Base-by-base conservation (phyloP, 1,140 invertebrate species). In the Drosophila leontia region DNA sequence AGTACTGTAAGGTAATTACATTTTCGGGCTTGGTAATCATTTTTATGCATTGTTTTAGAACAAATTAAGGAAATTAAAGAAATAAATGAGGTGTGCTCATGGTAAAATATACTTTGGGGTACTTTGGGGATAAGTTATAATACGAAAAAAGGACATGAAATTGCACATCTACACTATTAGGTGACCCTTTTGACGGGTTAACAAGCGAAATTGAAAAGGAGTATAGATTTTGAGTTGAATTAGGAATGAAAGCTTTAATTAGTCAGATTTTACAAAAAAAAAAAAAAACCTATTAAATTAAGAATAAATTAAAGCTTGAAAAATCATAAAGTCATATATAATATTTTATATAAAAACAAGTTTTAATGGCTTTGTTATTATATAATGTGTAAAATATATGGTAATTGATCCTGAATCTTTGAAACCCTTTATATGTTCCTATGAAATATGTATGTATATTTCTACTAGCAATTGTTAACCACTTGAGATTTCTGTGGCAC, bases 1-100 rank as follows among this genome's bases (percentile, higher is more conserved):
- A 75, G 57, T 75, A 64, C 74, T 70, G 26, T 64, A 51, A 77
- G 26, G 23, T 68, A 77, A 60, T 67, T 58, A 57, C 32, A 37
- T 72, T 72, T 41, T 50, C 0, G 15, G 15, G n/a, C 34, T 12
- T 9, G 59, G 32, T 29, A 62, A 62, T 61, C 19, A 62, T 26
- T 17, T 61, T 56, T 26, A 26, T 19, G 26, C 34, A 1, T 23
- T 23, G 32, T 15, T 55, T 17, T 13, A 9, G 39, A 39, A 59
- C n/a, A 35, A 65, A 15, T 32, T 29, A 47, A 44, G 1, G 5
- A 17, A 53, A 17, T 53, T 37, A 47, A 56, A 3, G 13, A 39
- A 15, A 23, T 23, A 37, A 55, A 39, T 37, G 12, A 15, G 17
- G 51, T 5, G 17, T 23, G 13, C 8, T 23, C 2, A 6, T 55